These are phyloP conservation scores for Triops cancriformis DNA, from an alignment of 1,140 invertebrate species.

Conservation along the genomic window DNA sequence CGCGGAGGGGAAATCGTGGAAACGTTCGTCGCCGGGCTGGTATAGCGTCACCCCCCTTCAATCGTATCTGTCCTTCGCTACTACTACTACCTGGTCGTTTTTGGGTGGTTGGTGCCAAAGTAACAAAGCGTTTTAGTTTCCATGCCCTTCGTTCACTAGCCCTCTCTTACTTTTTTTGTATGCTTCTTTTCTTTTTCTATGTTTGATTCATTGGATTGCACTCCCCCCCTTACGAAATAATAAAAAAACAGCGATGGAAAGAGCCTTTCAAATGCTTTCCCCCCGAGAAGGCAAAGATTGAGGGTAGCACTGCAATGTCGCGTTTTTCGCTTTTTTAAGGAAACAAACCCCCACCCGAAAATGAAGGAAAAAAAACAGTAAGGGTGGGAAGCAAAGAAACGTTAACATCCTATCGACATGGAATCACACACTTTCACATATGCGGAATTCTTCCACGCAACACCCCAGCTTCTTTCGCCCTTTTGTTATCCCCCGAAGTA, in stretches of 20 bases:
- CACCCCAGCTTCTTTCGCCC: not conserved
- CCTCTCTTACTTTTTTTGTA: not conserved
- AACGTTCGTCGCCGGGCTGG: not conserved
- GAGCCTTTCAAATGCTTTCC: not conserved
- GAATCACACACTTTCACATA: not conserved
- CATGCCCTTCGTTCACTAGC: not conserved
- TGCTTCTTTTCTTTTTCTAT: not conserved
- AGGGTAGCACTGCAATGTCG: not conserved
- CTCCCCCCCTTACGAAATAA: not conserved
- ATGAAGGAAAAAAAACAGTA: not conserved
- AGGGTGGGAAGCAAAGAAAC: not conserved
- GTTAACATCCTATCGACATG: slow-evolving; percentile 6
- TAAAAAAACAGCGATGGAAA: not conserved
- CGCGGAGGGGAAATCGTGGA: not conserved
- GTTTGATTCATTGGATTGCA: not conserved
- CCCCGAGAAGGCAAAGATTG: not conserved
- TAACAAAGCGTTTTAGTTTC: not conserved
- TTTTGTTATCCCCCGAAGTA: too few species aligned
- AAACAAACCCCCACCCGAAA: not conserved
- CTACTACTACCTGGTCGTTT: slow-evolving; percentile 12
- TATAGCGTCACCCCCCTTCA: not conserved
- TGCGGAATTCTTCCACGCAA: not conserved
- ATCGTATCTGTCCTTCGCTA: not conserved
- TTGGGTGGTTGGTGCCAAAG: not conserved
- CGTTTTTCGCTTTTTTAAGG: slow-evolving; percentile 1